phyloP scores from a whole-genome alignment of 1,140 invertebrate genomes.

The Drosophila neocordata region DNA sequence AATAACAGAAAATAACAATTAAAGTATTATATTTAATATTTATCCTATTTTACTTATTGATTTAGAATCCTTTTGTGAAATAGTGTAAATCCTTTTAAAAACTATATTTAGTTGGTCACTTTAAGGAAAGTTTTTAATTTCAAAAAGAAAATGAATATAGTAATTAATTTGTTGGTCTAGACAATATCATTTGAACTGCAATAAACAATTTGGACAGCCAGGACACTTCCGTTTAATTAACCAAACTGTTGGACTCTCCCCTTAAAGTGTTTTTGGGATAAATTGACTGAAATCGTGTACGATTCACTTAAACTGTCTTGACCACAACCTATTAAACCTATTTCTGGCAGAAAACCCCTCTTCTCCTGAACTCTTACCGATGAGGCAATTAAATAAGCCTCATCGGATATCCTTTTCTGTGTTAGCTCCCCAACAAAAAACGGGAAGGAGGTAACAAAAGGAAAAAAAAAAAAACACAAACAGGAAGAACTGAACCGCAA shows the following conservation, averaged over 20 bases:
- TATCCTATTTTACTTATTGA: no score
- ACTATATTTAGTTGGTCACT: no score
- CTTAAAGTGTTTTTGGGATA: neutral
- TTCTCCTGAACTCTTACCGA: neutral
- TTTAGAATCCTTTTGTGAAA: no score
- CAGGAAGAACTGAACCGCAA: neutral
- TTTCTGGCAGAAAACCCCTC: slow-evolving; percentile 3
- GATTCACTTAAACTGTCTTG: slow-evolving; percentile 37
- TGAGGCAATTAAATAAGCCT: slow-evolving; percentile 38
- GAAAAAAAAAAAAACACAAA: neutral
- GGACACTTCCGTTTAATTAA: neutral
- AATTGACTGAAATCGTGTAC: slow-evolving; percentile 31
- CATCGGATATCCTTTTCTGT: slow-evolving; percentile 1
- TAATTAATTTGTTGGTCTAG: no score
- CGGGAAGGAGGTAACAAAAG: neutral
- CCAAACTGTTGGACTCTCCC: neutral
- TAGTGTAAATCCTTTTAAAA: no score
- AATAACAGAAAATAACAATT: neutral
- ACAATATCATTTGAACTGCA: no score
- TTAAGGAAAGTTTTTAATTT: no score
- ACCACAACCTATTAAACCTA: slow-evolving; percentile 16
- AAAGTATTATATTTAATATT: no score
- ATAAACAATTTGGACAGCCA: neutral
- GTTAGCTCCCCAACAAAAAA: neutral
- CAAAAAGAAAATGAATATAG: no score